Percentiles rank a stretch among this genome's conserved stretches.
Evolutionary conservation across 2,113 vertebrate genomes (phyloP).

Genomic region (Vireo altiloquus): DNA sequence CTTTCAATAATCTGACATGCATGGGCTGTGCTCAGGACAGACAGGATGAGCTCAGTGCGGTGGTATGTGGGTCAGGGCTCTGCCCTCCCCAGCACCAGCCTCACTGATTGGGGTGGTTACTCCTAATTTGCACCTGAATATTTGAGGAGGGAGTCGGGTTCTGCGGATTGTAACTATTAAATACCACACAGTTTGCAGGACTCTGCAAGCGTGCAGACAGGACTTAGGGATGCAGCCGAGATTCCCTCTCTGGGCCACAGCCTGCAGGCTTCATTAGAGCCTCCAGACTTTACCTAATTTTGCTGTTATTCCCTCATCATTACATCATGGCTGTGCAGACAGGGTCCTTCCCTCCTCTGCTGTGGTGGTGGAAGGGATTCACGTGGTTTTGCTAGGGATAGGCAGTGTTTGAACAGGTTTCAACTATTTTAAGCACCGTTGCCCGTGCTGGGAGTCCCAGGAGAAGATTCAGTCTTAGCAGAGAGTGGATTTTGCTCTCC

Average conservation of each 20-base stretch:
- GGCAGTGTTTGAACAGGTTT: neutral
- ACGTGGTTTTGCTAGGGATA: neutral
- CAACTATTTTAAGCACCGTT: neutral
- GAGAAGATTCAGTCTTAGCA: neutral
- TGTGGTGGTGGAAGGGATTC: neutral
- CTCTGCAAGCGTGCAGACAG: neutral
- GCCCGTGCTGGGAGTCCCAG: neutral
- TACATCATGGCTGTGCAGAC: conserved; percentile 51
- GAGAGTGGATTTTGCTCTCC: neutral
- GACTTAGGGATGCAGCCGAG: neutral
- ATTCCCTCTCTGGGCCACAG: neutral
- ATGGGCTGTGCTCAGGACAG: neutral
- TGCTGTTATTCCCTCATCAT: conserved; percentile 57
- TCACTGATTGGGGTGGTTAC: neutral
- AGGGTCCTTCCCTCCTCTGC: conserved; percentile 19
- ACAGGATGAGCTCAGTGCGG: neutral
- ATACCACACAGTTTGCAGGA: neutral
- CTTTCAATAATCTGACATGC: neutral
- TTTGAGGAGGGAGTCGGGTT: neutral
- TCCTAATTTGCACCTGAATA: neutral
- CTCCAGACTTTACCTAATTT: conserved; percentile 72
- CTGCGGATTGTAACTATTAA: neutral
- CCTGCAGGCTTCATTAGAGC: conserved; percentile 40
- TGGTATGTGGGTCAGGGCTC: conserved; percentile 8
- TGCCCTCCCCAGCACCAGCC: neutral